A percentile compares a stretch with the other conserved stretches of the same genome.
Evolutionary conservation across 2,113 vertebrate genomes (phyloP).

Genomic region (Brachyhypopomus gauderio): DNA sequence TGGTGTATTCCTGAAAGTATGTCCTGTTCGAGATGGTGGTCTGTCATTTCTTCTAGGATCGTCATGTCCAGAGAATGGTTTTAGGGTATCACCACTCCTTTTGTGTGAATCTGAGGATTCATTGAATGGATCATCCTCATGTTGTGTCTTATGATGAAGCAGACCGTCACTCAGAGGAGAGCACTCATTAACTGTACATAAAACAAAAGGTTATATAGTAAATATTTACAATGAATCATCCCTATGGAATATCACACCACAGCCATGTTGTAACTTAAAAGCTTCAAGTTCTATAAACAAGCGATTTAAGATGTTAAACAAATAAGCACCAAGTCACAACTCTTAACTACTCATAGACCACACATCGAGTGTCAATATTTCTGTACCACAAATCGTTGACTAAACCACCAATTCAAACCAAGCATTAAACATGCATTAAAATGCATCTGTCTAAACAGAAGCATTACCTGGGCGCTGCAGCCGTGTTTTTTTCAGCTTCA

Average conservation of each 20-base stretch:
- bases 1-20: constrained; percentile 64
- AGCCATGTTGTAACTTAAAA: background rate
- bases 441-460: background rate
- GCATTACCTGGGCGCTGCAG: constrained; percentile 81
- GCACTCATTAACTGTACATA: constrained; percentile 69
- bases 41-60: constrained; percentile 64
- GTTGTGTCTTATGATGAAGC: constrained; percentile 73
- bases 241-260: background rate
- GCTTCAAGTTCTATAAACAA: too few relatives aligned
- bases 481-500: constrained; percentile 91
- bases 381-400: too few relatives aligned
- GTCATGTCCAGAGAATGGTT: constrained; percentile 59
- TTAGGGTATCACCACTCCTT: constrained; percentile 74
- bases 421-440: background rate
- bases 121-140: constrained; percentile 79
- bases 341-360: too few relatives aligned
- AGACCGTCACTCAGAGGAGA: constrained; percentile 76
- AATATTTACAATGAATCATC: constrained; percentile 6
- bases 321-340: too few relatives aligned
- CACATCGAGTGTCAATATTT: too few relatives aligned
- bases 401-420: constrained; percentile 45
- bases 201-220: background rate
- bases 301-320: too few relatives aligned
- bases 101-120: constrained; percentile 81
- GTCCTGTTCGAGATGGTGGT: constrained; percentile 27